Evolutionary conservation across 2,113 vertebrate species (phyloP), one percentile per base, ranked within the genome.

Genomic region (Epinephelus cyanopodus): DNA sequence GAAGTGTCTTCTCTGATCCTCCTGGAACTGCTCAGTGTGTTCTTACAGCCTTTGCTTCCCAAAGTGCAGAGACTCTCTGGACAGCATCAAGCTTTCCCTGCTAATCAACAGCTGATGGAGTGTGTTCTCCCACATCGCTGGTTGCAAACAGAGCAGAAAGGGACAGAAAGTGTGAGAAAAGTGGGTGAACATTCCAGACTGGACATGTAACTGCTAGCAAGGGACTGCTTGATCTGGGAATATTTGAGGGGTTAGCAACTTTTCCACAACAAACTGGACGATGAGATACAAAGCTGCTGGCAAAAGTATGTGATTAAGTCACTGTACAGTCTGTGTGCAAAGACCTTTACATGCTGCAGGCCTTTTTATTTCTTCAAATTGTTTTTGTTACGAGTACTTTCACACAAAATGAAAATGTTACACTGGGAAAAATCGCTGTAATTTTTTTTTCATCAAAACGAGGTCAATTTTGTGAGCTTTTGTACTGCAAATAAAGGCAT

Each of bases 151-250:
- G n/a, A 88, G 65, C 82, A 65, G 64, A 81, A 75, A 83, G 63
- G 84, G 23, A 71, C 21, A 37, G 69, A 76, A 4, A 84, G 81
- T 88, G 84, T 92, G 89, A 87, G 85, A 90, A 92, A 91, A 89
- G 39, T 68, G 56, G 75, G 70, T 23, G 39, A 27, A 86, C 83
- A 91, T 92, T 89, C 90, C 91, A 85, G 52, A 84, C 75, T 58
- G 56, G 78, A 87, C 80, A 33, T 81, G 85, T 87, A 89, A 91
- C 73, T 56, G 57, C 48, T 63, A 62, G 29, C 68, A 57, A 66
- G 62, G 56, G 65, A 80, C 80, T 45, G 19, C 64, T 53, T 58
- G 75, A 70, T 57, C 45, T 84, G 65, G 60, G 79, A 77, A 64
- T 68, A 77, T 52, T 29, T 21, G 17, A 17, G 6, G 10, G 19